Evolutionary conservation across 2,113 vertebrate genomes (phyloP).

Genomic region (Rousettus leschenaultii): DNA sequence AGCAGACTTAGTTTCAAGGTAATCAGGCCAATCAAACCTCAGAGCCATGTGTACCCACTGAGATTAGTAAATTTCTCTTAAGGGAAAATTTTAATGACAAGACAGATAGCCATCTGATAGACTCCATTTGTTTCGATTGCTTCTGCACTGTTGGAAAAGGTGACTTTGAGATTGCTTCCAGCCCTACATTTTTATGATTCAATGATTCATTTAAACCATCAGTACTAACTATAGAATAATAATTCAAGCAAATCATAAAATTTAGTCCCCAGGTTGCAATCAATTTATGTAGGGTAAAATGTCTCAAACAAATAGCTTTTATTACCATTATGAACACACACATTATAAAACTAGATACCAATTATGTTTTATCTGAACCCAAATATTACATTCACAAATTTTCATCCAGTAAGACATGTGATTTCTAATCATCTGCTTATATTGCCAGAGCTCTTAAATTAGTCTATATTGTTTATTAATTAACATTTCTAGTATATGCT

Average conservation of each 20-base stretch:
- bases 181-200: slow-evolving; percentile 57
- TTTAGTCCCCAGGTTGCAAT: slow-evolving; percentile 33
- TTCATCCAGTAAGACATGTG: not conserved
- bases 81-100: slow-evolving; percentile 67
- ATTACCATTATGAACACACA: not conserved
- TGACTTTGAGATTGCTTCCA: slow-evolving; percentile 70
- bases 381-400: slow-evolving; percentile 21
- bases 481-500: not conserved
- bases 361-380: slow-evolving; percentile 16
- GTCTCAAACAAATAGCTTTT: slow-evolving; percentile 59
- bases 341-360: not conserved
- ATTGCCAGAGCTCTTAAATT: not conserved
- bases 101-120: slow-evolving; percentile 62
- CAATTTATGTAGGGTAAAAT: slow-evolving; percentile 15
- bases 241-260: slow-evolving; percentile 56
- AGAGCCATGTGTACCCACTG: not conserved
- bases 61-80: slow-evolving; percentile 63
- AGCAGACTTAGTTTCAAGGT: slow-evolving; percentile 11
- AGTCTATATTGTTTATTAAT: not conserved
- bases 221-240: slow-evolving; percentile 46
- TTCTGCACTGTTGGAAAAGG: slow-evolving; percentile 65
- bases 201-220: slow-evolving; percentile 53
- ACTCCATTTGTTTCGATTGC: slow-evolving; percentile 70
- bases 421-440: not conserved
- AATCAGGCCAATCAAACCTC: slow-evolving; percentile 50